Base-by-base conservation (phyloP, 2,888 invertebrate species). In the Tetranychus piercei region DNA sequence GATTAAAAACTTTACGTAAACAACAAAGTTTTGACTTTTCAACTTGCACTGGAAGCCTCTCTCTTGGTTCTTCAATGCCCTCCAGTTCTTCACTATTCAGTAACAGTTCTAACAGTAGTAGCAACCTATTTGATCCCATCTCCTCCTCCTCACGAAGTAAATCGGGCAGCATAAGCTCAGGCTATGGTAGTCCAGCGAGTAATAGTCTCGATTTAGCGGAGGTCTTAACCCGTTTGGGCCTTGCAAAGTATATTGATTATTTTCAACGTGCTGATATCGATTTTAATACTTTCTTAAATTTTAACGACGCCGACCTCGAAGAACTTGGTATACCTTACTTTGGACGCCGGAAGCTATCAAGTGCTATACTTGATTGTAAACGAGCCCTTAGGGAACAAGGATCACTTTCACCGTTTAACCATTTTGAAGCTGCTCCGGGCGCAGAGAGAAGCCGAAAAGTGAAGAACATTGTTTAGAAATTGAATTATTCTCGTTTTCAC, bases 261-360 rank as follows among this genome's bases (percentile, higher is more conserved):
- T 73, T 73, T 64, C 55, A 73, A 73, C 64, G 64, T 64, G 22
- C 20, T 44, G 64, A 73, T 22, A 73, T 73, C 20, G 64, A 73
- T 73, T 73, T 72, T 73, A 64, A 55, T n/a, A 55, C 20, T n/a
- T 73, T 73, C 44, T 22, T 73, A 34, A 23, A 23, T 44, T 44
- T 73, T 15, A 73, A 66, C 44, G 73, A 73, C 34, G 44, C 34
- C 43, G 73, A 73, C 43, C 43, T 73, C n/a, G 67, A 43, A 20
- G 45, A 66, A 22, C 69, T 73, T 67, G 73, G 69, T 20, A 73
- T 73, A 22, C 43, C 34, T 22, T 73, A 67, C 45, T 23, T 69
- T 69, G 73, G 73, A 73, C 73, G 73, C 69, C 43, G 69, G 18
- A 73, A 73, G 44, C 18, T 73, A 22, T 69, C 23, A 7, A 69